Evolutionary conservation across 2,797 vertebrate species (phyloP), one percentile per base, ranked within the genome.

Genomic region (Myotis findleyi): DNA sequence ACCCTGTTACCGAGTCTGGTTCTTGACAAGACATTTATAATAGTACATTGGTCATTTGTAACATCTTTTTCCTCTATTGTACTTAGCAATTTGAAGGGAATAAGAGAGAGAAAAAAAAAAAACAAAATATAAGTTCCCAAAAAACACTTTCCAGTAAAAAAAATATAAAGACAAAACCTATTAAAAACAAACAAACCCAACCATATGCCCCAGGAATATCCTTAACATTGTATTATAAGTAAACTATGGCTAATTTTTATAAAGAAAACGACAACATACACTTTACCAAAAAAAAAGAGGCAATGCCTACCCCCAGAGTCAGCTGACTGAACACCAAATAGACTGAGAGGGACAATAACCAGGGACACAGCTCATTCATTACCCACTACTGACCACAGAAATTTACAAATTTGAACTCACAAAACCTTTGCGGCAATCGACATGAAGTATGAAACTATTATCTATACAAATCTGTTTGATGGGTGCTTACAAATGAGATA

Each of bases 231-330:
- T 21, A 82, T 71, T 86, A 92, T 94, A 93, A 94, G 49, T 27
- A 92, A 91, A 92, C 18, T 82, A 88, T 73, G 27, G 38, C 17
- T 93, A 80, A 87, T 77, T 92, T 85, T 89, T 95, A 73, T 76
- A 82, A 95, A 92, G 62, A 92, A 68, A 80, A 86, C 7, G 44
- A 75, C 20, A 44, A 64, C 27, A 71, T n/a, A 64, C 23, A 53
- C 12, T 90, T 94, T 41, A 75, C 38, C 59, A 80, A 3, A 81
- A 91, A 62, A 14, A 47, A 11, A 44, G 44, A 86, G 14, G 41
- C 75, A 87, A 68, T 64, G 21, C 14, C 30, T 66, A 62, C 3
- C 10, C 81, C 64, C 12, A 47, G 47, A 66, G 36, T 72, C 41
- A 89, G 71, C 87, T 84, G 51, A 49, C 53, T 44, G 72, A 84